Base-by-base conservation (phyloP, 2,888 invertebrate species). In the Leistus spinibarbis region DNA sequence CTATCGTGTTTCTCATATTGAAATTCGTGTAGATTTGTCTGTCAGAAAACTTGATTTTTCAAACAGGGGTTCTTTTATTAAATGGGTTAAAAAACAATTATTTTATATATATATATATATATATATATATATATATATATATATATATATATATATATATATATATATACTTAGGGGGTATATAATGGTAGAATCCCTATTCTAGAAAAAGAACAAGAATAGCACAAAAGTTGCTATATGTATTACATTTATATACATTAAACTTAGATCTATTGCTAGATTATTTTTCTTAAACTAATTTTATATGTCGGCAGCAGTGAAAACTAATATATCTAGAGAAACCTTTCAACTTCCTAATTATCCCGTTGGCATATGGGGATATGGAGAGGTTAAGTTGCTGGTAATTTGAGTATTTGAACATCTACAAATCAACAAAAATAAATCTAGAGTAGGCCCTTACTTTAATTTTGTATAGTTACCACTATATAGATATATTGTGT, bases 171-270 rank as follows among this genome's bases (percentile, higher is more conserved):
- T n/a, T n/a, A n/a, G n/a, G n/a, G n/a, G n/a, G n/a, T n/a, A n/a
- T n/a, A n/a, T n/a, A n/a, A n/a, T n/a, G n/a, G n/a, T n/a, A n/a
- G n/a, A n/a, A n/a, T n/a, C n/a, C n/a, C n/a, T n/a, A n/a, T n/a
- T n/a, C n/a, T n/a, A n/a, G n/a, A n/a, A n/a, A n/a, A n/a, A n/a
- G n/a, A n/a, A n/a, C n/a, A n/a, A n/a, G n/a, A n/a, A n/a, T n/a
- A n/a, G n/a, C n/a, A n/a, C n/a, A n/a, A n/a, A n/a, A n/a, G n/a
- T n/a, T n/a, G n/a, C n/a, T n/a, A n/a, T n/a, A n/a, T n/a, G n/a
- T n/a, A n/a, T n/a, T n/a, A n/a, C 13, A 60, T 57, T 70, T 63
- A 70, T 70, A 63, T 70, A 40, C 13, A 40, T 40, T 40, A 10
- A 5, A 5, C 13, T 40, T 3, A 57, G 2, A 57, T n/a, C 4